Base-by-base conservation (phyloP, 2,797 vertebrate species). In the Macrochelys suwanniensis region DNA sequence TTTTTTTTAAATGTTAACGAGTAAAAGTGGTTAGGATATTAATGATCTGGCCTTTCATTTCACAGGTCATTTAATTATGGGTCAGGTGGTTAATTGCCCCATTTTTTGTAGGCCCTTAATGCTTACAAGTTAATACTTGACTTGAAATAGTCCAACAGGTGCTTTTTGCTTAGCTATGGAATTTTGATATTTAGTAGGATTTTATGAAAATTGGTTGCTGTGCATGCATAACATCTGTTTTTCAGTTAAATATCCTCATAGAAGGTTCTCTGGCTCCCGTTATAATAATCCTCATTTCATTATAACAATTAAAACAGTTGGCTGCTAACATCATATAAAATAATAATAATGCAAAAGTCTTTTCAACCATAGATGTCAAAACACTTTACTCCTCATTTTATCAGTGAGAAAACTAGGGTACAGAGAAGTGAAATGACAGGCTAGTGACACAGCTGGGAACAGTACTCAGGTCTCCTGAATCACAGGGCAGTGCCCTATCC, bases 111-210 rank as follows among this genome's bases (percentile, higher is more conserved):
- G 80, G 50, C 84, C 85, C 87, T 82, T 82, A 11, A 80, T 84
- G 78, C 80, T 61, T 45, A 61, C 26, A 25, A 49, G 45, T 31
- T 49, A 77, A 49, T 94, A 7, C 96, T 96, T 97, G 92, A 95
- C 49, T 93, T 94, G 88, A 92, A 90, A 95, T 97, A 97, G 95
- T 96, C 94, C 89, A 95, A 82, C 76, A 84, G 65, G 88, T 92
- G 92, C 88, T 94, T 86, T 90, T 95, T 92, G 94, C 92, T 96
- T 92, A 93, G 80, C 90, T 89, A 80, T 89, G 31, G 80, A 95
- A 95, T 94, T 96, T 79, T 97, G 95, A 92, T 96, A 97, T 96
- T 97, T 97, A 94, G 89, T 91, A 88, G 84, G 90, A 93, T 97
- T 97, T 95, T 96, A 95, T 92, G 88, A 91, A 94, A 82, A 95